These are phyloP conservation scores for Lasioglossum morio DNA, from an alignment of 2,888 invertebrate genomes.

Conservation along the genomic window DNA sequence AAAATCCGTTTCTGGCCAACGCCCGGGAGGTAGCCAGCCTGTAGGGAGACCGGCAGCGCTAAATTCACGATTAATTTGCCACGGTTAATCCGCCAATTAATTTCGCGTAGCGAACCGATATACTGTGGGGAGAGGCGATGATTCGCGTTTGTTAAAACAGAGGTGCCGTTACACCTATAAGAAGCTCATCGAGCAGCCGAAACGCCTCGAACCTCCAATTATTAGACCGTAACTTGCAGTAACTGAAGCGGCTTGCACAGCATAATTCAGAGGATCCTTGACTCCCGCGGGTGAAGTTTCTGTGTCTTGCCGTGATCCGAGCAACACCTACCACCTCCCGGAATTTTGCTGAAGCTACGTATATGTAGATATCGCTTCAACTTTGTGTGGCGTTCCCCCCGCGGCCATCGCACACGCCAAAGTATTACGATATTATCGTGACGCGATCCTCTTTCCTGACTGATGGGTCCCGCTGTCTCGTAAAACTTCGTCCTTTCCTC, in stretches of 20 bases:
- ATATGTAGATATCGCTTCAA: neutral
- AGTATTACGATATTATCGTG: conserved; percentile 35
- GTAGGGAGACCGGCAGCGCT: neutral
- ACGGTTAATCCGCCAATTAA: conserved; percentile 52
- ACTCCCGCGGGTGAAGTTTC: conserved; percentile 67
- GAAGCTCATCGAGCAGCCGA: conserved; percentile 17
- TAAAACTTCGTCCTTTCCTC: neutral
- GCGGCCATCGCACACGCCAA: conserved; percentile 34
- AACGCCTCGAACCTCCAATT: conserved; percentile 57
- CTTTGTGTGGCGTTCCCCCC: conserved; percentile 1
- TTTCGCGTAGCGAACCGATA: conserved; percentile 42
- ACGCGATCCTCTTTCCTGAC: conserved; percentile 19
- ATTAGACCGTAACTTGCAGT: conserved; percentile 68
- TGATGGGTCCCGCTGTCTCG: neutral
- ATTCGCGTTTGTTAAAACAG: conserved; percentile 56
- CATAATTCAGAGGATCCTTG: conserved; percentile 66
- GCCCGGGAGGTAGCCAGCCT: neutral
- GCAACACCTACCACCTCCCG: conserved; percentile 33
- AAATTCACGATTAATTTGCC: conserved; percentile 34
- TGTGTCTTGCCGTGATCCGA: conserved; percentile 52
- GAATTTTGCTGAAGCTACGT: conserved; percentile 61
- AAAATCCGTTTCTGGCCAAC: neutral
- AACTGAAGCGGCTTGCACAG: conserved; percentile 67
- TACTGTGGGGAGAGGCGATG: conserved; percentile 30
- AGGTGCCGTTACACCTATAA: conserved; percentile 8